phyloP scores from a whole-genome alignment of 2,888 invertebrate genomes.

The Geophilus truncorum region DNA sequence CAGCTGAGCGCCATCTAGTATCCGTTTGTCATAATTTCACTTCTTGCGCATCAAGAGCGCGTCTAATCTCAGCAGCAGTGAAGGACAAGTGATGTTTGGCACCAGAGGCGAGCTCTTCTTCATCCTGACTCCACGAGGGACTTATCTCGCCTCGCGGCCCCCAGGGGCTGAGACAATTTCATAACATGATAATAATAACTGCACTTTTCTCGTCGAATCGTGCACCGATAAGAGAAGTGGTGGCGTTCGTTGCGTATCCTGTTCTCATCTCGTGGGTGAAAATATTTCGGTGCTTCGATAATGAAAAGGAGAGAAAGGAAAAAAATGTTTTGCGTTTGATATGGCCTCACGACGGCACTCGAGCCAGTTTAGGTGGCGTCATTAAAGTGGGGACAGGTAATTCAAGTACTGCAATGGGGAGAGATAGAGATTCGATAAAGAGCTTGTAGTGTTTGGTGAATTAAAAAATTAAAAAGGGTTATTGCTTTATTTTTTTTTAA shows the following conservation, averaged over 20 bases:
- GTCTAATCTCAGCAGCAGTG: not conserved
- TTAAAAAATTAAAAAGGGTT: no score
- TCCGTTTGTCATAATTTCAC: conserved; percentile 2
- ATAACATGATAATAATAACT: not conserved
- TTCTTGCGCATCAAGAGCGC: conserved; percentile 5
- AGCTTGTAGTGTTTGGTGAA: no score
- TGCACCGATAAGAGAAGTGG: not conserved
- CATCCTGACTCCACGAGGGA: not conserved
- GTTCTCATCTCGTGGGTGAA: not conserved
- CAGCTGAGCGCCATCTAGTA: not conserved
- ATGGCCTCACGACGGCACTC: no score
- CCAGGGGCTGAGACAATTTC: conserved; percentile 5
- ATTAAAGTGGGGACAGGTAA: not conserved
- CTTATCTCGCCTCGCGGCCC: not conserved
- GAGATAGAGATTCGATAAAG: no score
- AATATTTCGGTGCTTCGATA: not conserved
- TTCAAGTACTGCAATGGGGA: not conserved
- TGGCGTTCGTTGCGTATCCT: not conserved
- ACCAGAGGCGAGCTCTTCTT: conserved; percentile 6
- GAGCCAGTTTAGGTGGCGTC: not conserved
- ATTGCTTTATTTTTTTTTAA: no score
- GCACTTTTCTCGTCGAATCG: not conserved
- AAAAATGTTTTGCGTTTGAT: not conserved
- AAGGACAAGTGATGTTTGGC: no score
- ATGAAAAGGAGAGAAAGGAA: not conserved